Evolutionary conservation across 2,888 invertebrate genomes (phyloP).

Genomic region (Zygogramma bicolorata): DNA sequence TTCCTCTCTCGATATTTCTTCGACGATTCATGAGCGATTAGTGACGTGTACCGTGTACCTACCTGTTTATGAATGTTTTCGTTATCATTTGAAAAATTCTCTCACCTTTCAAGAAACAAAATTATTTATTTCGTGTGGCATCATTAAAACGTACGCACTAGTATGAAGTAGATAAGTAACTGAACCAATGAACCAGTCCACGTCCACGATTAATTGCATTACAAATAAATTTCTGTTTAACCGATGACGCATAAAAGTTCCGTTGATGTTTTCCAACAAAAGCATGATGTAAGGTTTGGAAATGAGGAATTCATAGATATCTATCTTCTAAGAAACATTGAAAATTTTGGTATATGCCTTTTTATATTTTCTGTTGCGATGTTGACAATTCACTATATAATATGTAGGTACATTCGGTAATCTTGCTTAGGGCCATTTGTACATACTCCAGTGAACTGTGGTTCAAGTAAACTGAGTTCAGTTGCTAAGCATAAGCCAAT

Average conservation of each 20-base stretch:
- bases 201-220: background rate
- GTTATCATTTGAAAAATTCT: background rate
- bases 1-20: background rate
- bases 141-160: background rate
- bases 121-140: background rate
- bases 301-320: background rate
- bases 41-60: background rate
- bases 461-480: too few relatives aligned
- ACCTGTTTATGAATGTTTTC: too few relatives aligned
- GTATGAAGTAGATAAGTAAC: background rate
- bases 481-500: too few relatives aligned
- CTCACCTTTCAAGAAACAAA: background rate
- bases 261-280: background rate
- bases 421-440: too few relatives aligned
- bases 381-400: too few relatives aligned
- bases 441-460: too few relatives aligned
- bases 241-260: slow-evolving; percentile 1
- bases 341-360: too few relatives aligned
- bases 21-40: background rate
- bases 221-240: background rate
- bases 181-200: too few relatives aligned
- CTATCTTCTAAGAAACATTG: background rate
- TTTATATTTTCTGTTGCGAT: too few relatives aligned
- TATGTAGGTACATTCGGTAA: too few relatives aligned
- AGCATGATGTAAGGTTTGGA: slow-evolving; percentile 1